Base-by-base conservation (phyloP, 2,113 vertebrate species). In the Emydura subglobosa region DNA sequence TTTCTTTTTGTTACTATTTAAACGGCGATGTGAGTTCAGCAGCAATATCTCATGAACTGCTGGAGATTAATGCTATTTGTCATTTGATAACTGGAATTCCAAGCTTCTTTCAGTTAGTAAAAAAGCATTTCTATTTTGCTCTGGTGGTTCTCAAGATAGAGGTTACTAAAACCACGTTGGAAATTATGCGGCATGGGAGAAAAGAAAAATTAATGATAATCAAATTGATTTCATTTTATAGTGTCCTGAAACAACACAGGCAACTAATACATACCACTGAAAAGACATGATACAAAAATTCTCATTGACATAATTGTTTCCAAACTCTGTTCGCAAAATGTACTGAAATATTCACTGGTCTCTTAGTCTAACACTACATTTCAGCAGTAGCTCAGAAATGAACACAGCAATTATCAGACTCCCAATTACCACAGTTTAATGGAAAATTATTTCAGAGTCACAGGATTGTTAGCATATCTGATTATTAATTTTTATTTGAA, bases 401-500 rank as follows among this genome's bases (percentile, higher is more conserved):
- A 93, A 95, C 57, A 89, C 1, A 1, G 39, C 39, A 74, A 81
- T 83, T 42, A 82, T 59, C 16, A 0, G 13, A 10, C 47, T 88
- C 89, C 96, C 96, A 95, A 94, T 47, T 91, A 13, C 82, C 50
- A 72, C 78, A 42, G 27, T 65, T 76, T 54, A 93, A 94, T 42
- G 89, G 53, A 85, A 79, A 94, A 85, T n/a, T 92, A 11, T 76
- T 92, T 89, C 88, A 54, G 88, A 95, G 93, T 87, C 94, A 96
- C 87, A 92, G 85, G 90, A 95, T 5, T 72, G 2, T 72, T 81
- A 25, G 68, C 85, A 83, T 87, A 91, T 94, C 92, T 96, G 95
- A 90, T 85, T 82, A 22, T 88, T 89, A 95, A 86, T 95, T 96
- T 96, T 97, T 96, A 74, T 86, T 76, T 53, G 49, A 74, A 74